phyloP scores from a whole-genome alignment of 64 coral and sea anemone genomes.

The Stichodactyla mertensii region DNA sequence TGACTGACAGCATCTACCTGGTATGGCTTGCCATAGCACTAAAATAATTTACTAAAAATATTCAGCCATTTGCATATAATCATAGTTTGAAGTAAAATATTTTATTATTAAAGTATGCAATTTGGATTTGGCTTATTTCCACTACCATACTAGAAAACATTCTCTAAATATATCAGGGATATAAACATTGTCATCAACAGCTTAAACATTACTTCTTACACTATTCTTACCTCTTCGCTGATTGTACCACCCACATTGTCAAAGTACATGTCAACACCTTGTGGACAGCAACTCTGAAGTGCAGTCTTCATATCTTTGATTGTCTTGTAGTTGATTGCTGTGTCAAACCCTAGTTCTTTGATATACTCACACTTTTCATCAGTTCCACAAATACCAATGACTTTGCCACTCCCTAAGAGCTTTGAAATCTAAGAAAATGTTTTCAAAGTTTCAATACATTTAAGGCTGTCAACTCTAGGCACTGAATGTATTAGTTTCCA shows the following conservation, averaged over 20 bases:
- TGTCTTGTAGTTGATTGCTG: conserved; percentile 87
- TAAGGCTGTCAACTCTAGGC: no score
- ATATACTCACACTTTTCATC: conserved; percentile 81
- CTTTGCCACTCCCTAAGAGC: conserved; percentile 73
- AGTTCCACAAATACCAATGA: conserved; percentile 90
- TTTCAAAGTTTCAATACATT: not conserved
- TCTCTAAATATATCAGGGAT: no score
- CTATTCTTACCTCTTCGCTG: conserved; percentile 52
- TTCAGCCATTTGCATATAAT: no score
- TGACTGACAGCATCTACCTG: no score
- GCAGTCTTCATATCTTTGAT: conserved; percentile 36
- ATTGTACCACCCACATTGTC: conserved; percentile 92
- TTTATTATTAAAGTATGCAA: no score
- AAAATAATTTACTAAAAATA: no score
- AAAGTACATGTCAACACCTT: conserved; percentile 89
- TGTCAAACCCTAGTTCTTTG: conserved; percentile 81
- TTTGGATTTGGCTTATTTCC: no score
- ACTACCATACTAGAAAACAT: no score
- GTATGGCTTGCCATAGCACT: no score
- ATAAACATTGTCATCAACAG: not conserved
- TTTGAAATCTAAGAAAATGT: conserved; percentile 67
- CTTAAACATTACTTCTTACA: not conserved
- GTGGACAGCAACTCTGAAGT: conserved; percentile 37
- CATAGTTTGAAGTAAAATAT: no score
- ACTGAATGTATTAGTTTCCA: no score